Conservation (phyloP, 1,140 invertebrate species). For the Calephelis virginiensis region DNA sequence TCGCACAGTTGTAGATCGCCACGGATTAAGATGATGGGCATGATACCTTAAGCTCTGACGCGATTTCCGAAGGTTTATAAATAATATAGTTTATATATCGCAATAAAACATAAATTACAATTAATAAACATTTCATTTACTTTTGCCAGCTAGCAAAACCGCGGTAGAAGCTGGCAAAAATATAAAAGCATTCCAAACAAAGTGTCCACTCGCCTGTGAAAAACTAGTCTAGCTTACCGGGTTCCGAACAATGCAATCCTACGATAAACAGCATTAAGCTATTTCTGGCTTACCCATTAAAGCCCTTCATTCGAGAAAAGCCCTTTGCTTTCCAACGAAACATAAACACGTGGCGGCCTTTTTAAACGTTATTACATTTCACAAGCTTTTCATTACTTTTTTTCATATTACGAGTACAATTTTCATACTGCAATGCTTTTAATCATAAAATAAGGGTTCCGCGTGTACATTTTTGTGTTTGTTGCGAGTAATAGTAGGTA, state of each 20-base stretch:
- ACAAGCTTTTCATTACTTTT: slow-evolving; percentile 4
- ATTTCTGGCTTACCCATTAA: slow-evolving; percentile 21
- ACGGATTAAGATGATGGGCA: no score
- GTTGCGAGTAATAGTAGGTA: no score
- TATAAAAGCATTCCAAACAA: slow-evolving; percentile 4
- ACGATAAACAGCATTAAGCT: slow-evolving; percentile 21
- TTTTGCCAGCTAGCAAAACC: no score
- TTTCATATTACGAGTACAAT: neutral
- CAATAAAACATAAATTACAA: no score
- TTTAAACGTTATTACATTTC: slow-evolving; percentile 8
- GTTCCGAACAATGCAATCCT: slow-evolving; percentile 14
- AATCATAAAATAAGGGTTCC: no score
- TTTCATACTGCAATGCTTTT: neutral
- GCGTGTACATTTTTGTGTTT: no score
- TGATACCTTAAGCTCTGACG: no score
- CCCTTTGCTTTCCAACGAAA: slow-evolving; percentile 15
- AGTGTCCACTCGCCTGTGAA: neutral
- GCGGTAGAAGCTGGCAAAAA: neutral
- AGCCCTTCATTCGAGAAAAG: slow-evolving; percentile 20
- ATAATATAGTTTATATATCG: no score
- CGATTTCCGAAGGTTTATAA: no score
- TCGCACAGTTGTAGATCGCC: no score
- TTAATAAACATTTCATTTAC: no score
- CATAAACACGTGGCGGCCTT: slow-evolving; percentile 19
- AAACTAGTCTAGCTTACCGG: slow-evolving; percentile 11